Evolutionary conservation across 2,888 invertebrate genomes (phyloP).

Genomic region (Eupithecia dodoneata): DNA sequence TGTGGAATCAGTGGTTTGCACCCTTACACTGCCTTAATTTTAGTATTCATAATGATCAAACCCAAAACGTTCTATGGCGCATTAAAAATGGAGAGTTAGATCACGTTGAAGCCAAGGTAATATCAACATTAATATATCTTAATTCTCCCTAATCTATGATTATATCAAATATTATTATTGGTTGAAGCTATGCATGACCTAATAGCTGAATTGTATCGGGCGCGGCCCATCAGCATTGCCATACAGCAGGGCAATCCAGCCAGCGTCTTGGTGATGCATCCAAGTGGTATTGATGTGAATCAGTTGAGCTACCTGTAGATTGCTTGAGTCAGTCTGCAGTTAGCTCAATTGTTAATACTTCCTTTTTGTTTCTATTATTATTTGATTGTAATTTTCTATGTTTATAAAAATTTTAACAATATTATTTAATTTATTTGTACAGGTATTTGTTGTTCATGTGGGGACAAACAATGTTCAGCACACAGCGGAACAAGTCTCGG

Average conservation of each 20-base stretch:
- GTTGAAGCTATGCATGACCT: too few relatives aligned
- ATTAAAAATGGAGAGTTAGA: slow-evolving; percentile 95
- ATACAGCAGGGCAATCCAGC: too few relatives aligned
- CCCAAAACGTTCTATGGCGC: slow-evolving; percentile 95
- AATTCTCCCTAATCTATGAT: neutral
- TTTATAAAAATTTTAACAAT: neutral
- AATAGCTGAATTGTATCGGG: too few relatives aligned
- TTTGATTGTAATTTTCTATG: neutral
- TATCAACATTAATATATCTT: neutral
- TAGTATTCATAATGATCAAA: slow-evolving; percentile 94
- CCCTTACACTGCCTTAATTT: slow-evolving; percentile 96
- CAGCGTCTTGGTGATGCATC: too few relatives aligned
- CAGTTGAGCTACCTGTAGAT: too few relatives aligned
- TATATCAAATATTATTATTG: neutral
- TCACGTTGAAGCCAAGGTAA: slow-evolving; percentile 93
- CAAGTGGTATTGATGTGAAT: too few relatives aligned
- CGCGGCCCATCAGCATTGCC: too few relatives aligned
- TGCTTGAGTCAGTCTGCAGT: too few relatives aligned
- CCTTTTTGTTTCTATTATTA: too few relatives aligned
- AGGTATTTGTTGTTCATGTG: slow-evolving; percentile 94
- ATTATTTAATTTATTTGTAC: slow-evolving; percentile 47
- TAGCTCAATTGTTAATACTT: too few relatives aligned
- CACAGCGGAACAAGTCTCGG: slow-evolving; percentile 91
- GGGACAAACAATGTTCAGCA: slow-evolving; percentile 95
- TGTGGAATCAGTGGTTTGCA: slow-evolving; percentile 96